Evolutionary conservation across 2,113 vertebrate genomes (phyloP).

Genomic region (Sapayoa aenigma): DNA sequence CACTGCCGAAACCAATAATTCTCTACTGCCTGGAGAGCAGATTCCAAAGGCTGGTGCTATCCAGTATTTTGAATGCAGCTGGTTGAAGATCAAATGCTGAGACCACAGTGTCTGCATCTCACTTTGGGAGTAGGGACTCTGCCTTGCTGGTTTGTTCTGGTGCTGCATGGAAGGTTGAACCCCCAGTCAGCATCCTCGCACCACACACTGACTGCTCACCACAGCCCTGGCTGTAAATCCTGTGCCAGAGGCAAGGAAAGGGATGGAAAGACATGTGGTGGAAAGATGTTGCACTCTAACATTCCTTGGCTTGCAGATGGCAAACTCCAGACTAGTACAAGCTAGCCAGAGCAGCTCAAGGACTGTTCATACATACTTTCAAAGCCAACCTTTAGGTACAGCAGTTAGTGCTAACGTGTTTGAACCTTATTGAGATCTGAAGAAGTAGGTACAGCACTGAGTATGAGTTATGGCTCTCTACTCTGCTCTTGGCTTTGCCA

Average conservation of each 20-base stretch:
- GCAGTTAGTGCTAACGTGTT: neutral
- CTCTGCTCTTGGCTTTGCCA: neutral
- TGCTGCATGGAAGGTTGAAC: accelerated
- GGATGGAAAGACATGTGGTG: neutral
- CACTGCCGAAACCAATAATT: conserved; percentile 2
- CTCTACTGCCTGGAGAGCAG: conserved; percentile 12
- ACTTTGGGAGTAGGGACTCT: neutral
- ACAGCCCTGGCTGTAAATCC: neutral
- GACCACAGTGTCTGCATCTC: neutral
- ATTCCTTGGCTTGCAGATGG: conserved; percentile 28
- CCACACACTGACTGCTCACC: neutral
- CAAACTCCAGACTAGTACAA: neutral
- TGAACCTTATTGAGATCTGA: neutral
- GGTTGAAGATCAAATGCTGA: conserved; percentile 27
- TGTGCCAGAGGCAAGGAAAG: conserved; percentile 14
- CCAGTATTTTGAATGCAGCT: conserved; percentile 12
- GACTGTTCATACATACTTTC: neutral
- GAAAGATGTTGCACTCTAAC: neutral
- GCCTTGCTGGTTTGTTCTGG: neutral
- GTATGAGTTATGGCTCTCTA: neutral
- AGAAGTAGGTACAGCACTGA: neutral
- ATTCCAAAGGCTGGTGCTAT: conserved; percentile 14
- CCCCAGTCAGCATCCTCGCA: neutral
- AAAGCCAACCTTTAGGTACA: neutral
- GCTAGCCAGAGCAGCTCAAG: neutral